A percentile compares a stretch with the other conserved stretches of the same genome.
These are phyloP conservation scores for Pseudochaenichthys georgianus DNA, from an alignment of 2,797 vertebrate genomes.

Conservation along the genomic window DNA sequence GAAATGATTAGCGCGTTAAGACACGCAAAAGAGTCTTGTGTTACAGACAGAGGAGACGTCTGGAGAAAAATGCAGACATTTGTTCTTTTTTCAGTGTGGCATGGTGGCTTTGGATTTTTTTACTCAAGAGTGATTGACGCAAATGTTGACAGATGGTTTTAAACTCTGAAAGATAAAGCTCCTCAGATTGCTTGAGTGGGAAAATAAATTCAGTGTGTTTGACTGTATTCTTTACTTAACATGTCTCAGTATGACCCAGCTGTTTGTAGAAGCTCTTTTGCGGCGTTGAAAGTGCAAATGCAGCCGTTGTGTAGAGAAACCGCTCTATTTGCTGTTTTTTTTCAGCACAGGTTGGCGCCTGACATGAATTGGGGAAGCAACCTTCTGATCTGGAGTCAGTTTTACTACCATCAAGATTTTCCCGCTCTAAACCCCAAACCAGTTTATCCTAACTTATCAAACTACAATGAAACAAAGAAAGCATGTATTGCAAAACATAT, in stretches of 20 bases:
- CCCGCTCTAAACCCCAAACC: accelerated
- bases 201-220: not conserved
- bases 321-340: not conserved
- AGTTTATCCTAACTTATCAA: not conserved
- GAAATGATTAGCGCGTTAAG: slow-evolving; percentile 42
- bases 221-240: not conserved
- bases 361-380: slow-evolving; percentile 16
- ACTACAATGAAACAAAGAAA: slow-evolving; percentile 1
- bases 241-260: not conserved
- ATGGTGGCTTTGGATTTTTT: slow-evolving; percentile 26
- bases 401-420: slow-evolving; percentile 12
- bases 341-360: slow-evolving; percentile 2
- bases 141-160: slow-evolving; percentile 8
- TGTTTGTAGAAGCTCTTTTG: not conserved
- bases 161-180: not conserved
- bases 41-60: slow-evolving; percentile 21
- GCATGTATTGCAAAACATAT: not conserved
- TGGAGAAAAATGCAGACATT: slow-evolving; percentile 33
- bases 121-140: slow-evolving; percentile 17
- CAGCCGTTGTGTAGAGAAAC: not conserved
- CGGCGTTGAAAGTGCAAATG: not conserved
- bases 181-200: not conserved
- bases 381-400: slow-evolving; percentile 32
- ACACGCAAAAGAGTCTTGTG: slow-evolving; percentile 52
- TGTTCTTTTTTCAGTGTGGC: slow-evolving; percentile 42